Conservation (phyloP, 2,113 vertebrate genomes). For the Numenius arquata region DNA sequence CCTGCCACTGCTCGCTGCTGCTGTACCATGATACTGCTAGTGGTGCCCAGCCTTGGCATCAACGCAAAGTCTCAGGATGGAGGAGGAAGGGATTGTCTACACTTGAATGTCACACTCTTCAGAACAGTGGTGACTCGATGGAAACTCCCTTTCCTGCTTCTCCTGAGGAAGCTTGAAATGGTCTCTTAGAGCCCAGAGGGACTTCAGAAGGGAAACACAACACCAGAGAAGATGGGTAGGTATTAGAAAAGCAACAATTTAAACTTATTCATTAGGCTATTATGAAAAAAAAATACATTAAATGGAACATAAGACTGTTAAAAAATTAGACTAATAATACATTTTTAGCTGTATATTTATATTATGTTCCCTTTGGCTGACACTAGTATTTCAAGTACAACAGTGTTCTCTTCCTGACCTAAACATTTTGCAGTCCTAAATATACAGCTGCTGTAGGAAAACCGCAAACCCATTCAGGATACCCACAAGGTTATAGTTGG, state of each 20-base stretch:
- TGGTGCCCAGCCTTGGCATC: neutral
- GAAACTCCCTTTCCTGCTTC: neutral
- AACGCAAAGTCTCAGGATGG: neutral
- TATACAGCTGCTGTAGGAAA: neutral
- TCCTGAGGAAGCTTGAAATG: neutral
- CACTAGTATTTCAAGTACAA: neutral
- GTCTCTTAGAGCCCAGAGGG: neutral
- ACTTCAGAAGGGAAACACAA: neutral
- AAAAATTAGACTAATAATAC: neutral
- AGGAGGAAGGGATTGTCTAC: neutral
- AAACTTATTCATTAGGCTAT: neutral
- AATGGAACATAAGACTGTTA: neutral
- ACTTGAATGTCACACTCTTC: neutral
- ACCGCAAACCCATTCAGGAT: neutral
- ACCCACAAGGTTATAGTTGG: neutral
- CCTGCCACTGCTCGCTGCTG: fast-evolving
- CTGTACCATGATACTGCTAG: neutral
- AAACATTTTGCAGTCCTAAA: neutral
- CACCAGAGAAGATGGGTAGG: neutral
- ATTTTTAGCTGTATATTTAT: neutral
- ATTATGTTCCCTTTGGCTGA: neutral
- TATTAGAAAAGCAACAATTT: neutral
- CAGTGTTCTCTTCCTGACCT: neutral
- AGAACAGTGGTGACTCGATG: neutral
- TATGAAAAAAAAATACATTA: neutral